Percentiles rank a stretch among this genome's conserved stretches.
These are phyloP conservation scores for Dermatemys mawii DNA, from an alignment of 2,113 vertebrate genomes.

Conservation along the genomic window DNA sequence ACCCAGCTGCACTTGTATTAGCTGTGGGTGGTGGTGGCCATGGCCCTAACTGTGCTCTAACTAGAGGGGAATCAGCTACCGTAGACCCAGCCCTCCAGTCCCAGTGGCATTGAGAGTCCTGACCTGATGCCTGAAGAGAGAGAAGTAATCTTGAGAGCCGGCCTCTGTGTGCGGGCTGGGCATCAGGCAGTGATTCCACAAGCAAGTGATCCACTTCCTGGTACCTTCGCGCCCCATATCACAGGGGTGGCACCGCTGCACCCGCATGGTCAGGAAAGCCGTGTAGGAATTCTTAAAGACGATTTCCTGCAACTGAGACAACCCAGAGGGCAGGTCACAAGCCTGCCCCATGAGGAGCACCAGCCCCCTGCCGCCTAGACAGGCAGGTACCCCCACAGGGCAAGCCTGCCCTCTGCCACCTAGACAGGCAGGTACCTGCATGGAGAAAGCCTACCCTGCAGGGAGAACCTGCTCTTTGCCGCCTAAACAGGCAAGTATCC, in stretches of 20 bases:
- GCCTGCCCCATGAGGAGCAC: not conserved
- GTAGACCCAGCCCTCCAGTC: not conserved
- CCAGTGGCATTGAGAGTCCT: rapidly evolving
- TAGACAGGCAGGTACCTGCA: too few relatives aligned
- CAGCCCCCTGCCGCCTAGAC: not conserved
- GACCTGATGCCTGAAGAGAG: conserved; percentile 87
- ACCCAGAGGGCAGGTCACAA: not conserved
- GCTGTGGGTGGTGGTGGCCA: too few relatives aligned
- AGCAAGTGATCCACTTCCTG: conserved; percentile 85
- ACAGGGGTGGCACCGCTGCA: conserved; percentile 73
- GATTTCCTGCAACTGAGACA: conserved; percentile 85
- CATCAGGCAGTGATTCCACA: conserved; percentile 87
- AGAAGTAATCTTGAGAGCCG: conserved; percentile 91
- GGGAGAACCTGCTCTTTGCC: too few relatives aligned
- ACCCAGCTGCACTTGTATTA: too few relatives aligned
- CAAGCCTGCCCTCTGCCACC: not conserved
- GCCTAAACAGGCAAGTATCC: too few relatives aligned
- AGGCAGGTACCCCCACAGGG: not conserved
- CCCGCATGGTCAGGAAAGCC: conserved; percentile 87
- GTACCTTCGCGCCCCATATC: conserved; percentile 46
- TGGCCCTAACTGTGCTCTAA: too few relatives aligned
- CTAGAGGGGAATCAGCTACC: too few relatives aligned
- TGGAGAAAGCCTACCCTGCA: too few relatives aligned
- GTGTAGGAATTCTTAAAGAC: conserved; percentile 94
- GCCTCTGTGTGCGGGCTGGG: conserved; percentile 90